Evolutionary conservation across 2,113 vertebrate genomes (phyloP), one percentile per base, ranked within the genome.

Genomic region (Archocentrus centrarchus): DNA sequence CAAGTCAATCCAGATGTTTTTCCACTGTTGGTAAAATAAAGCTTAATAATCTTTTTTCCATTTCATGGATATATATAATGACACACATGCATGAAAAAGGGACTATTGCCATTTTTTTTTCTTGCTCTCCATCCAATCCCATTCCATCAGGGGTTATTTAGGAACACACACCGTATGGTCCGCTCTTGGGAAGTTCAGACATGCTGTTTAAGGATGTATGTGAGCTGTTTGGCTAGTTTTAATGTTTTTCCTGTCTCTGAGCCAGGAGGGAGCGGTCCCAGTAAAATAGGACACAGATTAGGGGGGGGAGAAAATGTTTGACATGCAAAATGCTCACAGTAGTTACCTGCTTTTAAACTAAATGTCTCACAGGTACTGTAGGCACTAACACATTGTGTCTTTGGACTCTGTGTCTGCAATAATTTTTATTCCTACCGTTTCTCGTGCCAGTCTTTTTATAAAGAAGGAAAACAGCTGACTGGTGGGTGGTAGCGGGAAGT

Each of bases 221-320:
- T 59, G 32, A 58, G 57, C 20, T 62, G 62, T 84, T 79, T 81
- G 30, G 86, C 22, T 64, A 13, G 37, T 75, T 75, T 78, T n/a
- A 55, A 1, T 83, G 85, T 82, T 87, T 75, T 84, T 10, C 14
- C n/a, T 79, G 60, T 77, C 68, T 53, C 75, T 1, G 41, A 80
- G 70, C 70, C 68, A 86, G 47, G 41, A 60, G 17, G 27, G 39
- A 85, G 30, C 20, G 68, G 60, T 68, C 84, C 32, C 77, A 76
- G 30, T 30, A 90, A 77, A 81, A 85, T 76, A 57, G 18, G 68
- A 15, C 3, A 50, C 11, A 32, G 35, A 63, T 60, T 59, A 10
- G 10, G 39, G 44, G 39, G 27, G 35, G 73, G 11, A 24, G 24
- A 41, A 10, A 15, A 27, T 15, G 22, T 15, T 22, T 22, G 57